phyloP scores from a whole-genome alignment of 2,113 vertebrate species.

The Lucifuga dentata region DNA sequence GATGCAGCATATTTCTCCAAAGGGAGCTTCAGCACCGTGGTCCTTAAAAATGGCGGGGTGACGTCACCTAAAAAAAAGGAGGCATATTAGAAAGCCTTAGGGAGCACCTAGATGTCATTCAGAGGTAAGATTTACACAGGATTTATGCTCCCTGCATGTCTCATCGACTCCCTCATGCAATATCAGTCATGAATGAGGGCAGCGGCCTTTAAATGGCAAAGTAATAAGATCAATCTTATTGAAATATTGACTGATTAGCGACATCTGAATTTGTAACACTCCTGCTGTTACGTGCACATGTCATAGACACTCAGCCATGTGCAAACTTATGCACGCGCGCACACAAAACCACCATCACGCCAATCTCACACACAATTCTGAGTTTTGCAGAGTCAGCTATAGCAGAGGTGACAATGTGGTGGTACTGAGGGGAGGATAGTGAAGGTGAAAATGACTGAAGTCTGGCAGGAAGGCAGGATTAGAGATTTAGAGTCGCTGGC shows the following conservation, averaged over 20 bases:
- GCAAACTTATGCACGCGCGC: constrained; percentile 10
- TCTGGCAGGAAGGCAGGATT: constrained; percentile 7
- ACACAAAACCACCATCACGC: constrained; percentile 1
- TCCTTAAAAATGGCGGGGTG: constrained; percentile 9
- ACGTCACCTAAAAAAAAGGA: constrained; percentile 26
- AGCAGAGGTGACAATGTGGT: constrained; percentile 56
- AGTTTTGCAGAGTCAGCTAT: constrained; percentile 69
- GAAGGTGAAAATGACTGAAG: constrained; percentile 62
- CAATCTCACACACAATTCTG: constrained; percentile 40
- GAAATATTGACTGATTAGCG: constrained; percentile 38
- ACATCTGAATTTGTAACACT: constrained; percentile 34
- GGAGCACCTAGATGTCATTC: constrained; percentile 21
- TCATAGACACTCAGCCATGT: neutral
- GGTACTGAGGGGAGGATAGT: constrained; percentile 33
- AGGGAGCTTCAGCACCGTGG: constrained; percentile 1
- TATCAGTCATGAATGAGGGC: constrained; percentile 37
- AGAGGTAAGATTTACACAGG: constrained; percentile 5
- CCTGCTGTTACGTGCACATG: neutral
- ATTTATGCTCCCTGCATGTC: constrained; percentile 19
- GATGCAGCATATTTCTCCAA: constrained; percentile 10
- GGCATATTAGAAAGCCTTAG: constrained; percentile 10
- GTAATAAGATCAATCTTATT: constrained; percentile 33
- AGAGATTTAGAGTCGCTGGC: constrained; percentile 33
- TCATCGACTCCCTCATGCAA: constrained; percentile 42
- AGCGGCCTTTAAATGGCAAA: constrained; percentile 34